These are phyloP conservation scores for Nesogale talazaci DNA, from an alignment of 2,113 vertebrate genomes.

Conservation along the genomic window DNA sequence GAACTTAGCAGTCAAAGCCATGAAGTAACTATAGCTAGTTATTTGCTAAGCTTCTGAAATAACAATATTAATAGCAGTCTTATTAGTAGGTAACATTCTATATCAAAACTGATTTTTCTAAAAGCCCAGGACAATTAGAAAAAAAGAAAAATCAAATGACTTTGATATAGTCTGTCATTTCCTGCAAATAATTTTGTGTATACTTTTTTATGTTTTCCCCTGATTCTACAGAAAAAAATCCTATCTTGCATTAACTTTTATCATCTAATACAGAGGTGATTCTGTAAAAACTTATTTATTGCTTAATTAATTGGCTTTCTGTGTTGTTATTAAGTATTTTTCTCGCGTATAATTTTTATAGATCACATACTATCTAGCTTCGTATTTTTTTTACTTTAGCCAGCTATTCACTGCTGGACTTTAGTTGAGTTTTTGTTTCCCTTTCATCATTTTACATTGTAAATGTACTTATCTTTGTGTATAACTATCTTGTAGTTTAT, in stretches of 20 bases:
- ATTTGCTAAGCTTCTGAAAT: too few relatives aligned
- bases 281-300: neutral
- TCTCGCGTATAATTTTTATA: neutral
- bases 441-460: neutral
- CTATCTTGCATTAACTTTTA: neutral
- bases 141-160: neutral
- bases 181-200: neutral
- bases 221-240: neutral
- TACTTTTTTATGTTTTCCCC: neutral
- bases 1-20: too few relatives aligned
- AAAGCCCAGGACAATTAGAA: neutral
- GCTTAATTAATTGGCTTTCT: neutral
- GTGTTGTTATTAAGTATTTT: neutral
- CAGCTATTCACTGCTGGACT: neutral
- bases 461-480: neutral
- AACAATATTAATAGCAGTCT: too few relatives aligned
- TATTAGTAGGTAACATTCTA: too few relatives aligned
- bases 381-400: neutral
- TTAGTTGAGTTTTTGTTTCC: neutral
- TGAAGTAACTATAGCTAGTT: too few relatives aligned
- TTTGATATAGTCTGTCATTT: neutral
- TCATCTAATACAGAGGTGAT: neutral
- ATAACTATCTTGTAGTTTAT: neutral
- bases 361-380: neutral
- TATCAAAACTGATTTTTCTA: too few relatives aligned